Conservation (phyloP, 2,888 invertebrate genomes). For the Spatulosminthurus flaviceps region DNA sequence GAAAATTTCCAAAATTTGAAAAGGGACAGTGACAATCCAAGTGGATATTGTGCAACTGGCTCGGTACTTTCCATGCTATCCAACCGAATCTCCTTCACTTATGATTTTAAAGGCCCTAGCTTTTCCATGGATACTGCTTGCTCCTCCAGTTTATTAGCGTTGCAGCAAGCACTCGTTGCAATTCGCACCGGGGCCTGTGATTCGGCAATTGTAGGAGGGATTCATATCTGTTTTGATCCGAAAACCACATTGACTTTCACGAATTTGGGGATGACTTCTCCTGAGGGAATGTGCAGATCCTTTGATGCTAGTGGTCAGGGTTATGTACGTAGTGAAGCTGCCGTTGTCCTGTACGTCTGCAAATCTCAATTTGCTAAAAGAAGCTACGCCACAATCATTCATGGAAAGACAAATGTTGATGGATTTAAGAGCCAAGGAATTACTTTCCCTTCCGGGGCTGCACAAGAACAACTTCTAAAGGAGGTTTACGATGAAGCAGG, state of each 20-base stretch:
- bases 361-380: conserved; percentile 79
- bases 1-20: background rate
- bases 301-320: conserved; percentile 88
- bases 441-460: conserved; percentile 81
- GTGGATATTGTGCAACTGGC: conserved; percentile 59
- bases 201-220: conserved; percentile 91
- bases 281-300: conserved; percentile 86
- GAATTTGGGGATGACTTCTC: conserved; percentile 89
- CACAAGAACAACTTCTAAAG: conserved; percentile 76
- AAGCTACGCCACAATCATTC: conserved; percentile 85
- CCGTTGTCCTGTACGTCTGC: conserved; percentile 83
- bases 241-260: conserved; percentile 91
- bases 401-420: conserved; percentile 91
- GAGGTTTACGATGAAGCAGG: conserved; percentile 87
- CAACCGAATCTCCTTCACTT: conserved; percentile 39
- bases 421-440: conserved; percentile 91
- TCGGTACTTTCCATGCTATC: conserved; percentile 66
- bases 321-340: conserved; percentile 91
- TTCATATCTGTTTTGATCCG: conserved; percentile 88
- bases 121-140: conserved; percentile 96
- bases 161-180: conserved; percentile 83
- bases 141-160: conserved; percentile 91
- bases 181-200: conserved; percentile 92
- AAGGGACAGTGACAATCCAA: background rate
- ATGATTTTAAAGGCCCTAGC: conserved; percentile 76